A percentile compares a stretch with the other conserved stretches of the same genome.
phyloP scores from a whole-genome alignment of 2,888 invertebrate species.

The Agonopterix heracliana region DNA sequence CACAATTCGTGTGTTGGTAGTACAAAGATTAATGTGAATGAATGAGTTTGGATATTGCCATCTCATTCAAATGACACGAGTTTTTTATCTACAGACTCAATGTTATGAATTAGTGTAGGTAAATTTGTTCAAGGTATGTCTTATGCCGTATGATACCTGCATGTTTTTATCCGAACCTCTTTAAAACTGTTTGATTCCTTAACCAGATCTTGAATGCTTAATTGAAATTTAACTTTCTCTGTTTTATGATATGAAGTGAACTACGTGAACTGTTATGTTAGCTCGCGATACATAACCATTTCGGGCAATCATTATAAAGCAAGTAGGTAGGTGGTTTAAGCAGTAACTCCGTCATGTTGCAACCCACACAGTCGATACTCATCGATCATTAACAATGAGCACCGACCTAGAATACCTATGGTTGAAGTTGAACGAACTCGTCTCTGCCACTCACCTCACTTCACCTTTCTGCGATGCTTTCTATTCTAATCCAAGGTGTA shows the following conservation, averaged over 20 bases:
- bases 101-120: too few relatives aligned
- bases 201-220: too few relatives aligned
- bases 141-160: too few relatives aligned
- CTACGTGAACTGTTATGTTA: too few relatives aligned
- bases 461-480: too few relatives aligned
- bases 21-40: slow-evolving; percentile 44
- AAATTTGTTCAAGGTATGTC: too few relatives aligned
- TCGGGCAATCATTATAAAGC: slow-evolving; percentile 41
- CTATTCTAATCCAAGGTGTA: slow-evolving; percentile 3
- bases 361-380: slow-evolving; percentile 55
- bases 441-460: slow-evolving; percentile 13
- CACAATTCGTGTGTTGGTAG: slow-evolving; percentile 33
- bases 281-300: slow-evolving; percentile 19
- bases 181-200: too few relatives aligned
- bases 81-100: neutral
- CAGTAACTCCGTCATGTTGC: slow-evolving; percentile 48
- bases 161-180: too few relatives aligned
- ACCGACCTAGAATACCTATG: slow-evolving; percentile 10
- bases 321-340: slow-evolving; percentile 55
- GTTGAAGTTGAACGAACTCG: slow-evolving; percentile 41
- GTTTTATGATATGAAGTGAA: too few relatives aligned
- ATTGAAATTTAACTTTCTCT: too few relatives aligned
- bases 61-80: slow-evolving; percentile 1
- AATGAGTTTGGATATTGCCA: slow-evolving; percentile 10
- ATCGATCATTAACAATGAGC: slow-evolving; percentile 57